These are phyloP conservation scores for Malacoraja senta DNA, from an alignment of 2,797 vertebrate genomes.

Conservation along the genomic window DNA sequence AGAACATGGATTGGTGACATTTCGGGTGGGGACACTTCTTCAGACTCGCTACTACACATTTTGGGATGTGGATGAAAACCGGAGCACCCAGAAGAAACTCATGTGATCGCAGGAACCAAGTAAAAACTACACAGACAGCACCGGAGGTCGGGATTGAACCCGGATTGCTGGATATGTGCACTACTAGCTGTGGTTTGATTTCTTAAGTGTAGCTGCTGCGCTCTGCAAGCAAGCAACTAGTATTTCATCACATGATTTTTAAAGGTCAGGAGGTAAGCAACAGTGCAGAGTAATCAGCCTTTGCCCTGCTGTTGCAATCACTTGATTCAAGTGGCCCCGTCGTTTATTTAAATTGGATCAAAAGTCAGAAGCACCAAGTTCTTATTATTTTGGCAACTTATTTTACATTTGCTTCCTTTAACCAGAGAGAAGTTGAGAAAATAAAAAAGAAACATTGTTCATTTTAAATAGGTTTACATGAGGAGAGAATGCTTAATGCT, in stretches of 20 bases:
- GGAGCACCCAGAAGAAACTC: no score
- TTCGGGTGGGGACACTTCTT: no score
- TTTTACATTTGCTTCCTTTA: background rate
- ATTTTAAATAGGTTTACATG: conserved; percentile 16
- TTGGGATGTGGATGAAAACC: no score
- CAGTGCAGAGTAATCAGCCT: no score
- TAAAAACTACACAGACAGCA: no score
- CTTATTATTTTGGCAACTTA: background rate
- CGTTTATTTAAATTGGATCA: background rate
- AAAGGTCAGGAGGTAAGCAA: no score
- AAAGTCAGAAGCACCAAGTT: conserved; percentile 1
- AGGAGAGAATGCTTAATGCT: background rate
- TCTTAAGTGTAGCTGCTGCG: background rate
- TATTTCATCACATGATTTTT: background rate
- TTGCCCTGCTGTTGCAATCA: background rate
- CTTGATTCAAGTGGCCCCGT: background rate
- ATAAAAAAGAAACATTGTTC: conserved; percentile 10
- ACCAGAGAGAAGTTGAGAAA: background rate
- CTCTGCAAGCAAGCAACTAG: background rate
- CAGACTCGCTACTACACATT: no score
- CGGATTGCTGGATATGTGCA: no score
- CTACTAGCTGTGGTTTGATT: no score
- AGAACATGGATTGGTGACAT: no score
- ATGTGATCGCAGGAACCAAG: no score
- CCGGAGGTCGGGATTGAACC: no score